phyloP scores from a whole-genome alignment of 1,140 invertebrate genomes.

The Papilio glaucus region DNA sequence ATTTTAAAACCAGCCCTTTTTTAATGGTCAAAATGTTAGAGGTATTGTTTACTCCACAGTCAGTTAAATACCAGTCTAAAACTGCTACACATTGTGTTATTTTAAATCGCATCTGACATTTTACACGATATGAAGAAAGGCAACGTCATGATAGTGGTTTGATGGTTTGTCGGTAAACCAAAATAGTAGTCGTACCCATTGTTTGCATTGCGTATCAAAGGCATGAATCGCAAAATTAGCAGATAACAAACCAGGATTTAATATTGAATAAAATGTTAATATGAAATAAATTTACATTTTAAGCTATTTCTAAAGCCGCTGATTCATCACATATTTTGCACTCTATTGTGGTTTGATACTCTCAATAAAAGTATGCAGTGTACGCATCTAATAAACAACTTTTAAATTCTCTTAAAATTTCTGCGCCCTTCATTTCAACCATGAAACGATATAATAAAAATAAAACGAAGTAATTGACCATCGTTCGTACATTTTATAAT shows the following conservation, averaged over 20 bases:
- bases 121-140: too few relatives aligned
- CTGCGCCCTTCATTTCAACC: background rate
- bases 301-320: background rate
- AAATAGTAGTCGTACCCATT: background rate
- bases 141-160: background rate
- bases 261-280: slow-evolving; percentile 11
- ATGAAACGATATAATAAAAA: background rate
- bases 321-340: background rate
- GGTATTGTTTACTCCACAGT: too few relatives aligned
- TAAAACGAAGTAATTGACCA: background rate
- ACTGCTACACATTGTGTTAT: too few relatives aligned
- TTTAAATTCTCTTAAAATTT: background rate
- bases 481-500: slow-evolving; percentile 4
- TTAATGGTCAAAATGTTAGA: too few relatives aligned
- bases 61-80: too few relatives aligned
- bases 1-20: too few relatives aligned
- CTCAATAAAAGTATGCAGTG: background rate
- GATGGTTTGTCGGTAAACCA: background rate
- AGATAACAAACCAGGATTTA: background rate
- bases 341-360: background rate
- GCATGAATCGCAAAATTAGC: background rate
- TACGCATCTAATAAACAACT: background rate
- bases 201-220: background rate
- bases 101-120: too few relatives aligned
- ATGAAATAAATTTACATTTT: background rate